Evolutionary conservation across 2,888 invertebrate species (phyloP), one percentile per base, ranked within the genome.

Genomic region (Catocala fraxini): DNA sequence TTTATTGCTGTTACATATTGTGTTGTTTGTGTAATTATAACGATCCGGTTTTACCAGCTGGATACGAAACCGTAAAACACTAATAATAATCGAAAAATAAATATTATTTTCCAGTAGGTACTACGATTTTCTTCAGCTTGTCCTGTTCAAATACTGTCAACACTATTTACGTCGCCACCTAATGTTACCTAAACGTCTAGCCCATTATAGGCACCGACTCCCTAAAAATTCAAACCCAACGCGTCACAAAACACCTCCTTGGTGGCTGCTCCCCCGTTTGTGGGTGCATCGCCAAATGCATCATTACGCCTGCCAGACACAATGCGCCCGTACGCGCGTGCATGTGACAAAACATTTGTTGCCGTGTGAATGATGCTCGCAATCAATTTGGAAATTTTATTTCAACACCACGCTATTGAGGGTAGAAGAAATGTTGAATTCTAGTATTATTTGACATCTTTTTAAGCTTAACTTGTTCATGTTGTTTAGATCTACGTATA

Each of bases 261-360:
- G 35, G 35, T 39, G 35, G 7, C 7, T 39, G 35, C 7, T 6
- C 35, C 68, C 69, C 66, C 67, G 73, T 65, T 73, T 71, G 79
- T 75, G 77, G 80, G 75, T 82, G 87, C 86, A 87, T 83, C 81
- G 77, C 75, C 77, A 73, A 85, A 88, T 86, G 87, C 89, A 87
- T 87, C 88, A 89, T 89, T 89, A 86, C 83, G 71, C 65, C 76
- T 84, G 82, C 77, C 75, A 72, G 75, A 71, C 71, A 85, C 86
- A 86, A 78, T 80, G 71, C 74, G 65, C 77, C 80, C 80, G 72
- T 68, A 78, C 71, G 60, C 65, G 71, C 64, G 73, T 76, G 77
- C 58, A 55, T 64, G 52, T 77, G 76, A 77, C 77, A 77, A 73
- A 71, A 72, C 70, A 73, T 73, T 73, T 71, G 70, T 70, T 61